These are phyloP conservation scores for Ectropis crepuscularia DNA, from an alignment of 2,888 invertebrate genomes.

Conservation along the genomic window DNA sequence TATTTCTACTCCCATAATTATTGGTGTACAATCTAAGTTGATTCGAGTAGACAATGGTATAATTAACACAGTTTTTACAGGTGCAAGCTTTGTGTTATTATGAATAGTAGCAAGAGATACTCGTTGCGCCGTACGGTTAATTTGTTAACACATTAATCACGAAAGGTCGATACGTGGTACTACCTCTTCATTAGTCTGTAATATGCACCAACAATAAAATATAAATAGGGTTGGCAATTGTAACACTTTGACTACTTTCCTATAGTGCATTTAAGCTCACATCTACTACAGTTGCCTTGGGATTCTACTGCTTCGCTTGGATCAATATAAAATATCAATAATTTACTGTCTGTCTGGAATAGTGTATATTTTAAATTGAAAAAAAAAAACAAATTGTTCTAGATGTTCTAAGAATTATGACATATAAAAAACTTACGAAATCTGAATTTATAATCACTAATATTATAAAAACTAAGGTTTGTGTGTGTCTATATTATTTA, in stretches of 20 bases:
- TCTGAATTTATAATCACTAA: no score
- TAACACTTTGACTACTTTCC: background rate
- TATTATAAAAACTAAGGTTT: no score
- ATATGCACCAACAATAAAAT: slow-evolving; percentile 10
- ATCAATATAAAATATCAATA: no score
- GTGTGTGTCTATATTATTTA: no score
- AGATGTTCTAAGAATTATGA: no score
- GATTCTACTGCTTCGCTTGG: no score
- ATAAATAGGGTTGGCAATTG: slow-evolving; percentile 10
- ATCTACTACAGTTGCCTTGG: no score
- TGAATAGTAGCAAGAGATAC: slow-evolving; percentile 35
- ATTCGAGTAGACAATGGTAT: slow-evolving; percentile 23
- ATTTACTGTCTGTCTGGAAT: no score
- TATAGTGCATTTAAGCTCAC: no score
- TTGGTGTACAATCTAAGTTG: slow-evolving; percentile 16
- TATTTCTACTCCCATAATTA: slow-evolving; percentile 36
- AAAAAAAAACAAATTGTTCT: no score
- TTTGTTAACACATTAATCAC: slow-evolving; percentile 63
- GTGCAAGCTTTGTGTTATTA: slow-evolving; percentile 23
- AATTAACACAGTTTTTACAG: slow-evolving; percentile 36
- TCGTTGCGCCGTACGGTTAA: slow-evolving; percentile 55
- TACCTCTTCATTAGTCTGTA: slow-evolving; percentile 20
- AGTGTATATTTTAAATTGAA: no score
- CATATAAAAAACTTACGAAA: no score
- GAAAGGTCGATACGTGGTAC: slow-evolving; percentile 32